Evolutionary conservation across 2,113 vertebrate species (phyloP).

Genomic region (Stegostoma tigrinum): DNA sequence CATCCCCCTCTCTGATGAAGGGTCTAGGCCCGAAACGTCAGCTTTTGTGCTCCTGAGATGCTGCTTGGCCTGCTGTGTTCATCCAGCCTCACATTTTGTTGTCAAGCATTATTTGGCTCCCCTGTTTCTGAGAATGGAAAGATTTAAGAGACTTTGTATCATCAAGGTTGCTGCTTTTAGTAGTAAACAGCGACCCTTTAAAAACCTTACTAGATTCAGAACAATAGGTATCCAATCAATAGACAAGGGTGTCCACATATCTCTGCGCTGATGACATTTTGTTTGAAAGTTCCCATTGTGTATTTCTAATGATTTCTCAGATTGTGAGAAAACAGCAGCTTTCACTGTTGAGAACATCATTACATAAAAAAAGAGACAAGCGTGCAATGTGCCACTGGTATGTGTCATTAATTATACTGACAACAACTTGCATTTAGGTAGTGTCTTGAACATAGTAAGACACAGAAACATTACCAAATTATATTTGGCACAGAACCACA

Average conservation of each 20-base stretch:
- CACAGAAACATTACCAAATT: neutral
- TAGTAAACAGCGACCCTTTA: neutral
- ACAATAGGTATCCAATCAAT: neutral
- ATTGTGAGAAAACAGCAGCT: neutral
- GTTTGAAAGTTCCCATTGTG: neutral
- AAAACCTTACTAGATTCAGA: neutral
- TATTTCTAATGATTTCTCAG: neutral
- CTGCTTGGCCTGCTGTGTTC: too few relatives aligned
- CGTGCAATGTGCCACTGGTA: neutral
- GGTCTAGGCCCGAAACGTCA: too few relatives aligned
- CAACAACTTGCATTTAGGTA: neutral
- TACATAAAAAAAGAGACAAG: neutral
- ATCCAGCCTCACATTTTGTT: too few relatives aligned
- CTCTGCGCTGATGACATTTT: neutral
- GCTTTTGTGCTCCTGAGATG: too few relatives aligned
- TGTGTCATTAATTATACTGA: neutral
- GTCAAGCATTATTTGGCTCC: neutral
- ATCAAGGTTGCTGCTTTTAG: neutral
- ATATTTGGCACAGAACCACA: neutral
- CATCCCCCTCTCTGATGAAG: too few relatives aligned
- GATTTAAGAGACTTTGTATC: neutral
- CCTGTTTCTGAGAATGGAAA: neutral
- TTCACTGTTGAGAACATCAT: neutral
- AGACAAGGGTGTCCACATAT: neutral
- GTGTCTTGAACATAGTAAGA: neutral